These are phyloP conservation scores for Rhizoglyphus robini DNA, from an alignment of 1,140 invertebrate genomes.

Conservation along the genomic window DNA sequence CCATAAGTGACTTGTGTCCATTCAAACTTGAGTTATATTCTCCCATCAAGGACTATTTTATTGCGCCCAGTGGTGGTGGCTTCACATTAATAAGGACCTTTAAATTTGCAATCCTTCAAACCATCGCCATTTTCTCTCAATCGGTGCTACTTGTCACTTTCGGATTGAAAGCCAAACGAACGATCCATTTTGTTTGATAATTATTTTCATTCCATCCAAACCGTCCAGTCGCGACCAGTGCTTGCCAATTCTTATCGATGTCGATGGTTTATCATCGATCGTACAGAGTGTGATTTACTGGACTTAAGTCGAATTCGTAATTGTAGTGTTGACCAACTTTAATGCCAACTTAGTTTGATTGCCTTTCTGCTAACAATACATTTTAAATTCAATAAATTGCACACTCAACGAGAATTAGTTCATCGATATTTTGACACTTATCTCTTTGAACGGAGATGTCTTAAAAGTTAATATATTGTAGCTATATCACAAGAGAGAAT, in stretches of 20 bases:
- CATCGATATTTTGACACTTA: not conserved
- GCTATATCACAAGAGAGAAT: not conserved
- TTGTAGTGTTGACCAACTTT: not conserved
- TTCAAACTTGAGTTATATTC: too few species aligned
- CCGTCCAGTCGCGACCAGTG: too few species aligned
- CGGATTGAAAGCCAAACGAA: too few species aligned
- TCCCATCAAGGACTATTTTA: not conserved
- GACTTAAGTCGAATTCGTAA: not conserved
- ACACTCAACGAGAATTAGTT: too few species aligned
- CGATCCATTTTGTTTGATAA: too few species aligned
- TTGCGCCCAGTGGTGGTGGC: not conserved
- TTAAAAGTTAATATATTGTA: not conserved
- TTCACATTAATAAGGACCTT: not conserved
- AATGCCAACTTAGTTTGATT: not conserved
- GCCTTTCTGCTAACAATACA: not conserved
- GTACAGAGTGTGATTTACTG: not conserved
- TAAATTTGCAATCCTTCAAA: not conserved
- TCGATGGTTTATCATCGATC: not conserved
- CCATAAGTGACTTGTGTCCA: too few species aligned
- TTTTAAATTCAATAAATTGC: not conserved
- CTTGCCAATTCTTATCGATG: conserved; percentile 3
- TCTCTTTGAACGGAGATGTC: not conserved
- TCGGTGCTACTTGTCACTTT: too few species aligned
- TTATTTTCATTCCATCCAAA: too few species aligned
- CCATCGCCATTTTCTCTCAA: too few species aligned